Conservation (phyloP, 2,797 vertebrate genomes). For the Nyctalus aviator region DNA sequence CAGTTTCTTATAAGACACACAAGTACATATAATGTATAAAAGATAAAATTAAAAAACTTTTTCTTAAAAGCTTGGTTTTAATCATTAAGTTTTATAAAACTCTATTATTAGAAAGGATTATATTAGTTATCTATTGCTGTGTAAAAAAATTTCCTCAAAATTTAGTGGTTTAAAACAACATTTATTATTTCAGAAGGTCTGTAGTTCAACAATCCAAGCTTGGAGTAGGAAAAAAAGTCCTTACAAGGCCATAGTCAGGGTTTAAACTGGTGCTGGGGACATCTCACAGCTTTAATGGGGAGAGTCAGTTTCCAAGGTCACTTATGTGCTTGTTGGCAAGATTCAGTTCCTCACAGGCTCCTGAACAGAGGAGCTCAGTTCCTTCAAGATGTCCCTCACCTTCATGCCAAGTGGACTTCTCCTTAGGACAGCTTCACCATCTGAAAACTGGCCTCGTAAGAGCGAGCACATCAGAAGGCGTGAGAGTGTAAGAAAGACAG, state of each 20-base stretch:
- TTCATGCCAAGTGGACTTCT: not conserved
- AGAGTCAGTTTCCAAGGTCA: not conserved
- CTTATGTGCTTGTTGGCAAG: not conserved
- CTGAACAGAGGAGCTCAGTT: not conserved
- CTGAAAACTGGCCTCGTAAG: not conserved
- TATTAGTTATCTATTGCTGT: not conserved
- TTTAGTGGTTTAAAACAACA: not conserved
- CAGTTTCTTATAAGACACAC: not conserved
- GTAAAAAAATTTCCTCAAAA: not conserved
- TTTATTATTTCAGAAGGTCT: not conserved
- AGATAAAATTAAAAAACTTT: not conserved
- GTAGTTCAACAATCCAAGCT: not conserved
- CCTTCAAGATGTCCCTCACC: not conserved
- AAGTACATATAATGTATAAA: not conserved
- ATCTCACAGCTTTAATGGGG: not conserved
- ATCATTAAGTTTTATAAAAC: not conserved
- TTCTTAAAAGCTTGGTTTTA: not conserved
- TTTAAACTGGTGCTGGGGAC: not conserved
- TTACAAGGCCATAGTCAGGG: not conserved
- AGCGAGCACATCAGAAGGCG: not conserved
- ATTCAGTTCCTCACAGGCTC: not conserved
- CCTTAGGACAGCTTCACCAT: not conserved
- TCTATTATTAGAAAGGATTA: not conserved
- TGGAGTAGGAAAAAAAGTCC: not conserved
- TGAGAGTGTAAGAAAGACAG: not conserved